A percentile compares a stretch with the other conserved stretches of the same genome.
Conservation (phyloP, 2,888 invertebrate species). For the Lithophane semibrunnea region DNA sequence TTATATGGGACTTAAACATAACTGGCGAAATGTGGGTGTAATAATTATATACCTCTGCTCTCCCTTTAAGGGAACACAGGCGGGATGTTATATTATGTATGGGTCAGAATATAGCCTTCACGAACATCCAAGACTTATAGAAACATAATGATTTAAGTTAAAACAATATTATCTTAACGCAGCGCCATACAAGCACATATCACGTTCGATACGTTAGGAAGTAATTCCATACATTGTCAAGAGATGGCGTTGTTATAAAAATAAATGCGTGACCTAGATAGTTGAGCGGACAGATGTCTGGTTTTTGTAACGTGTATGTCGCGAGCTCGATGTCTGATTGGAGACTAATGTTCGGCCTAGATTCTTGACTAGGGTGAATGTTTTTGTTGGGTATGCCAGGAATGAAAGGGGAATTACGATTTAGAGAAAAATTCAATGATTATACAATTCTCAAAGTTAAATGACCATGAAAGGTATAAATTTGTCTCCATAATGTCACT, state of each 20-base stretch:
- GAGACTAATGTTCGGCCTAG: slow-evolving; percentile 40
- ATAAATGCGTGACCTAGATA: slow-evolving; percentile 51
- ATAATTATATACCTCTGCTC: not conserved
- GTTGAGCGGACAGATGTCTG: slow-evolving; percentile 29
- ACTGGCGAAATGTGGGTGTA: not conserved
- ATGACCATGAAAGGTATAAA: not conserved
- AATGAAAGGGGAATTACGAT: not conserved
- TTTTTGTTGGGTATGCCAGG: not conserved
- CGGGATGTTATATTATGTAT: not conserved
- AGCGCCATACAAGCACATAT: not conserved
- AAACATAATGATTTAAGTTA: not conserved
- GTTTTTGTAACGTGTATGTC: slow-evolving; percentile 41
- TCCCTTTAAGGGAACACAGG: not conserved
- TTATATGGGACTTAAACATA: not conserved
- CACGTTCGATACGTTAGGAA: slow-evolving; percentile 37
- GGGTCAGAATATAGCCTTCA: too few relatives aligned
- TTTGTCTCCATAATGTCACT: not conserved
- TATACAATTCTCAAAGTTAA: not conserved
- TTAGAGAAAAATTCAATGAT: not conserved
- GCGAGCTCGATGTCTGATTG: slow-evolving; percentile 42
- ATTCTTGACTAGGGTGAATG: slow-evolving; percentile 21
- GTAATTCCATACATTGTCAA: slow-evolving; percentile 43
- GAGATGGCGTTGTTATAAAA: slow-evolving; percentile 64
- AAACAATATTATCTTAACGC: not conserved
- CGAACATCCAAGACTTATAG: not conserved